phyloP scores from a whole-genome alignment of 2,888 invertebrate species.

The Eudemis profundana region DNA sequence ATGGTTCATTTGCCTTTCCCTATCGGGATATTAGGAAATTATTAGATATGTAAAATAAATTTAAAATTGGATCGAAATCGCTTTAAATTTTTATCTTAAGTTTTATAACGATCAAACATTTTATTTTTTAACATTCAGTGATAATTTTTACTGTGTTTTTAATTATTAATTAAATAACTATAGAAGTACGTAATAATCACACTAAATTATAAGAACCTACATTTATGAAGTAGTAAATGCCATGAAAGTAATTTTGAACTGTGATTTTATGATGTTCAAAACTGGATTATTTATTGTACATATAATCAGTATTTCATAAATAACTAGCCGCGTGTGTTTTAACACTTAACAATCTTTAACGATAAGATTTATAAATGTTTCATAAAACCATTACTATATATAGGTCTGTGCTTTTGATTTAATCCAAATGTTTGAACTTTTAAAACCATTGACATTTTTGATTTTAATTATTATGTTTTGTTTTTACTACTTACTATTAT shows the following conservation, averaged over 20 bases:
- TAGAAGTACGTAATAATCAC: conserved; percentile 32
- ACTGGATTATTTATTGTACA: conserved; percentile 62
- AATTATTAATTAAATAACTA: conserved; percentile 24
- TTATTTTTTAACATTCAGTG: conserved; percentile 40
- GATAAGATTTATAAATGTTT: conserved; percentile 38
- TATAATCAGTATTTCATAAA: conserved; percentile 50
- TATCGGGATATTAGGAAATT: conserved; percentile 3
- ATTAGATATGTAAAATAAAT: conserved; percentile 18
- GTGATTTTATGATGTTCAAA: conserved; percentile 82
- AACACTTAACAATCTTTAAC: conserved; percentile 45
- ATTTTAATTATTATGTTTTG: conserved; percentile 46
- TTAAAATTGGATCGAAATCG: conserved; percentile 37
- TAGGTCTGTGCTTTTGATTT: conserved; percentile 46
- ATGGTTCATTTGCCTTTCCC: conserved; percentile 20
- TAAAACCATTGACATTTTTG: conserved; percentile 42
- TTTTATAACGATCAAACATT: conserved; percentile 26
- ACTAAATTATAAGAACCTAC: conserved; percentile 37
- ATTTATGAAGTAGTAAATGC: conserved; percentile 60
- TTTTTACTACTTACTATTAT: conserved; percentile 43
- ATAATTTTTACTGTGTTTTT: conserved; percentile 33
- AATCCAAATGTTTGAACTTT: conserved; percentile 37
- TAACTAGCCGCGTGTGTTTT: conserved; percentile 35
- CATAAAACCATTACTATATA: conserved; percentile 42
- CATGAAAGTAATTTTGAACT: conserved; percentile 82
- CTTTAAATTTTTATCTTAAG: conserved; percentile 38